Conservation (phyloP, 1,140 invertebrate genomes). For the Octopus bimaculoides region DNA sequence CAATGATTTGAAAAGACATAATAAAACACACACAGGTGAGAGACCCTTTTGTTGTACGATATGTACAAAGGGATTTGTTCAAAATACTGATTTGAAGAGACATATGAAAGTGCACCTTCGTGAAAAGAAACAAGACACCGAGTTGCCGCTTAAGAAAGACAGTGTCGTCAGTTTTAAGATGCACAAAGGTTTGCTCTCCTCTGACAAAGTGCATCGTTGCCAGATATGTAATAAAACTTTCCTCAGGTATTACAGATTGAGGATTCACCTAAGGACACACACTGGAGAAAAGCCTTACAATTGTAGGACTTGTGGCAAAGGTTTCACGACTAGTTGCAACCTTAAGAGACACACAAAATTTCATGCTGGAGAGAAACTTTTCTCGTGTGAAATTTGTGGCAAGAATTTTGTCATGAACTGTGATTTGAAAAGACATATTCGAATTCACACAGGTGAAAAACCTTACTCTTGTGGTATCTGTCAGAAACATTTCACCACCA, state of each 20-base stretch:
- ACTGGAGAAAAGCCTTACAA: slow-evolving; percentile 16
- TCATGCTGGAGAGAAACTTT: neutral
- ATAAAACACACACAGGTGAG: too few relatives aligned
- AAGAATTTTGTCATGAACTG: neutral
- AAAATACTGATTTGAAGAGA: too few relatives aligned
- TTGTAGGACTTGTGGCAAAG: slow-evolving; percentile 17
- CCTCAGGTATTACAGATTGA: neutral
- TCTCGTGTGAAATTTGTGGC: neutral
- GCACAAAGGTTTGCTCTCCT: slow-evolving; percentile 43
- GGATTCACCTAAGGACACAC: slow-evolving; percentile 17
- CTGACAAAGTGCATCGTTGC: slow-evolving; percentile 15
- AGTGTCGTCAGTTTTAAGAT: too few relatives aligned
- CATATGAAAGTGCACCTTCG: too few relatives aligned
- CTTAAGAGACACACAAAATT: slow-evolving; percentile 11
- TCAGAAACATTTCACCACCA: neutral
- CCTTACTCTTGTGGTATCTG: neutral
- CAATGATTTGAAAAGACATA: too few relatives aligned
- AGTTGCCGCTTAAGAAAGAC: too few relatives aligned
- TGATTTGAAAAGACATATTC: neutral
- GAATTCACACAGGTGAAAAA: neutral
- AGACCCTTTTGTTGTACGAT: too few relatives aligned
- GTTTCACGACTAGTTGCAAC: slow-evolving; percentile 10
- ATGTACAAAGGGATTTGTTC: too few relatives aligned
- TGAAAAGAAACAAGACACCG: too few relatives aligned
- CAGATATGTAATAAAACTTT: slow-evolving; percentile 13